Evolutionary conservation across 2,113 vertebrate genomes (phyloP).

Genomic region (Pao palembangensis): DNA sequence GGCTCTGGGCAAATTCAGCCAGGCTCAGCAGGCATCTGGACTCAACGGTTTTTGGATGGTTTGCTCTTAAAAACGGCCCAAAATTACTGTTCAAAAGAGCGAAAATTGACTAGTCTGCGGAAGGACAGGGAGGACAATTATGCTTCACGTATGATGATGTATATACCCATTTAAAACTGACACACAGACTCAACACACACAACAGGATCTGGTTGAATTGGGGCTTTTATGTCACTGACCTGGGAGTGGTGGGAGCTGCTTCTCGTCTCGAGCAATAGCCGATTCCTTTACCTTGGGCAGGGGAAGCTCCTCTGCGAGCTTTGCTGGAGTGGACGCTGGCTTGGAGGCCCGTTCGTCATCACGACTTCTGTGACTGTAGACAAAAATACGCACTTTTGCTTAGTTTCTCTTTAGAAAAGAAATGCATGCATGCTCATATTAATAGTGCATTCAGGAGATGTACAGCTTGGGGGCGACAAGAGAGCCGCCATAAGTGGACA

Average conservation of each 20-base stretch:
- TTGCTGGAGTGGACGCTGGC: conserved; percentile 83
- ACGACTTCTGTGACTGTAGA: conserved; percentile 85
- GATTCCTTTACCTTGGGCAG: conserved; percentile 82
- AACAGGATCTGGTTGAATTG: not conserved
- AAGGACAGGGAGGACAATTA: not conserved
- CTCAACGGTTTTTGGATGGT: conserved; percentile 29
- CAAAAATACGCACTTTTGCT: conserved; percentile 23
- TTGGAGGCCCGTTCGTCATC: conserved; percentile 90
- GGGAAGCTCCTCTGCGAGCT: conserved; percentile 79
- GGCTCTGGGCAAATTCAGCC: conserved; percentile 54
- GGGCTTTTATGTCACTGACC: conserved; percentile 70
- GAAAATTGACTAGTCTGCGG: conserved; percentile 6
- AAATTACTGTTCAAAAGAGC: conserved; percentile 29
- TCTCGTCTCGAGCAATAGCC: conserved; percentile 77
- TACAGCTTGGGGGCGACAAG: conserved; percentile 16
- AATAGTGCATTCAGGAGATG: conserved; percentile 34
- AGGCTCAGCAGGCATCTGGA: conserved; percentile 61
- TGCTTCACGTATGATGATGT: not conserved
- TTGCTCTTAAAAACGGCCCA: conserved; percentile 34
- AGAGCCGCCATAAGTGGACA: conserved; percentile 1
- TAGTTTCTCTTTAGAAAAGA: conserved; percentile 14
- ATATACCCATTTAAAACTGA: not conserved
- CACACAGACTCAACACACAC: too few relatives aligned
- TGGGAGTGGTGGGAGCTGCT: conserved; percentile 88
- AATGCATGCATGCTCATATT: conserved; percentile 25